Conservation (phyloP, 2,113 vertebrate species). For the Leptobrachium ailaonicum region DNA sequence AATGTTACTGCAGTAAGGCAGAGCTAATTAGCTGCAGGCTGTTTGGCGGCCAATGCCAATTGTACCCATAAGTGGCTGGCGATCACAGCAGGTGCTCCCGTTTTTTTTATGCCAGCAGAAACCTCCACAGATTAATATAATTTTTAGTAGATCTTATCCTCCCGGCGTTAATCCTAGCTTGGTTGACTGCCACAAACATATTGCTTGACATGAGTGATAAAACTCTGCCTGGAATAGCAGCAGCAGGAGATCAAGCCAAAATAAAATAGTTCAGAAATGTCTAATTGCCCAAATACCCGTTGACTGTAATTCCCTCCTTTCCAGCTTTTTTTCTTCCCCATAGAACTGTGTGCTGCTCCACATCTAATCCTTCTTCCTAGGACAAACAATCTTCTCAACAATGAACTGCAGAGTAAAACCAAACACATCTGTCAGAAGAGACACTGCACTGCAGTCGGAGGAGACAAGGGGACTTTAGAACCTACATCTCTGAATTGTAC, state of each 20-base stretch:
- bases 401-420: constrained; percentile 12
- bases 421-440: no score
- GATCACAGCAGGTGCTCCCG: constrained; percentile 42
- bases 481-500: no score
- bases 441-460: not conserved
- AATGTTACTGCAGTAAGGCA: constrained; percentile 45
- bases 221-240: constrained; percentile 29
- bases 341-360: constrained; percentile 27
- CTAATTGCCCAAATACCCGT: constrained; percentile 18
- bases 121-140: constrained; percentile 42
- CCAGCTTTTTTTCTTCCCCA: constrained; percentile 31
- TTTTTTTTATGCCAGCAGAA: constrained; percentile 38
- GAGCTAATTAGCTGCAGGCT: constrained; percentile 46
- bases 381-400: constrained; percentile 11
- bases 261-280: constrained; percentile 17
- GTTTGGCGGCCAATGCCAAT: constrained; percentile 41
- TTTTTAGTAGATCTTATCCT: constrained; percentile 40
- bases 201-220: constrained; percentile 44
- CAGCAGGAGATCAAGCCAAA: constrained; percentile 40
- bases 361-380: constrained; percentile 17
- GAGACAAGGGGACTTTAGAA: no score
- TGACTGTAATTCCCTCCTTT: constrained; percentile 23
- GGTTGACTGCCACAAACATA: constrained; percentile 45
- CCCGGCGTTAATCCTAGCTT: constrained; percentile 40
- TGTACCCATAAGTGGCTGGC: constrained; percentile 45